These are phyloP conservation scores for Dimorphilus gyrociliatus DNA, from an alignment of 2,888 invertebrate species.

Conservation along the genomic window DNA sequence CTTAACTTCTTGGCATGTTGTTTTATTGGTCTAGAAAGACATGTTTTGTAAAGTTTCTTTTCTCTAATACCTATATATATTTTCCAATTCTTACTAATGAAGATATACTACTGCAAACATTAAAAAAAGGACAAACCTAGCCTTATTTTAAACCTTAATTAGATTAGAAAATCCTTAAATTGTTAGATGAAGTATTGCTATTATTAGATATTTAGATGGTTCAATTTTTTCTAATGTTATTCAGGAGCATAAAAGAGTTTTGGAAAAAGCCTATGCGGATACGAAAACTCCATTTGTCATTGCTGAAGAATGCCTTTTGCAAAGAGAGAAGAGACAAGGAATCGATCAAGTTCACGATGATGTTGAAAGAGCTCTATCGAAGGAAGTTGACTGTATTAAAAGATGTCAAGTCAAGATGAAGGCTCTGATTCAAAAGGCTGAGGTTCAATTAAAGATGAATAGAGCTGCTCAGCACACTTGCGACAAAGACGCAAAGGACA, in stretches of 20 bases:
- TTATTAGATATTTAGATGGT: too few species aligned
- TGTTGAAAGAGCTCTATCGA: conserved; percentile 64
- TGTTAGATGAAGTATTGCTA: too few species aligned
- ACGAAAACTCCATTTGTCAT: conserved; percentile 76
- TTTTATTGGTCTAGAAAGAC: too few species aligned
- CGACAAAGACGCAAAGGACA: conserved; percentile 71
- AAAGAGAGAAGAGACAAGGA: conserved; percentile 70
- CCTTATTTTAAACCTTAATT: too few species aligned
- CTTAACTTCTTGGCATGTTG: too few species aligned
- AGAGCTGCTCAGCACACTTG: conserved; percentile 50
- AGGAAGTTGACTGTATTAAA: conserved; percentile 63
- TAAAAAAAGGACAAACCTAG: too few species aligned
- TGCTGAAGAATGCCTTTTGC: conserved; percentile 80
- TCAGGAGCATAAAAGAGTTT: conserved; percentile 42
- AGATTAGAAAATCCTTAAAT: too few species aligned
- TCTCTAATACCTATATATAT: too few species aligned
- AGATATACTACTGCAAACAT: too few species aligned
- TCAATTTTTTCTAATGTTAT: neutral
- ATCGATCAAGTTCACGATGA: conserved; percentile 77
- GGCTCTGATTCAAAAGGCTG: conserved; percentile 49
- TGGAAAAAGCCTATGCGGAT: conserved; percentile 54
- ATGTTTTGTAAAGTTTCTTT: too few species aligned
- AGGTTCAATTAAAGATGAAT: conserved; percentile 40
- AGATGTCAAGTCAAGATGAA: conserved; percentile 60
- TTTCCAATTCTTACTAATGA: too few species aligned